Evolutionary conservation across 1,140 invertebrate species (phyloP), one percentile per base, ranked within the genome.

Genomic region (Drosophila busckii): DNA sequence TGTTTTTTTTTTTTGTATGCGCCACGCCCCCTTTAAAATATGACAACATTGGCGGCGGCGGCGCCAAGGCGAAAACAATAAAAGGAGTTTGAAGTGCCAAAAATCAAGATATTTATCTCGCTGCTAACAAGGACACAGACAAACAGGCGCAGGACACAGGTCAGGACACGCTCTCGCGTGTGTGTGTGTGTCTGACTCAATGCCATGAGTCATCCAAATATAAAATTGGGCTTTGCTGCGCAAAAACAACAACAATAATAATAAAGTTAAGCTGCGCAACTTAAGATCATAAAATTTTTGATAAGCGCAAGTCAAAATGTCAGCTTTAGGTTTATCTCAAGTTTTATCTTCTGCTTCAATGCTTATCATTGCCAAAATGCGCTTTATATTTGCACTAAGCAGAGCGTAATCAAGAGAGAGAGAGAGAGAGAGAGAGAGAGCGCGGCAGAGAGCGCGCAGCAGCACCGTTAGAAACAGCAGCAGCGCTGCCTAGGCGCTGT

Each of bases 11-110:
- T 7, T 20, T 26, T 16, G 20, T n/a, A 5, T 3, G 10, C 19
- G 32, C 60, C 70, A 75, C 70, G 62, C 69, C 69, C 62, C 56
- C 22, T 5, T 3, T 9, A 70, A 49, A 54, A 31, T n/a, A n/a
- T n/a, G n/a, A n/a, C n/a, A n/a, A n/a, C n/a, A n/a, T n/a, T 71
- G 69, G 67, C 69, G 62, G 40, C 69, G 73, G 56, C 42, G 56
- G 62, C 62, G 69, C 52, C 46, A 61, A 62, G 22, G 49, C 38
- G 15, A 28, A 20, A 28, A 38, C 29, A 32, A 20, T 41, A 34
- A 32, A 31, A 48, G 31, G 54, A 67, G 48, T 46, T 54, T 46
- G 5, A 22, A 34, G 23, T 50, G 42, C 45, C 49, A 42, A 55
- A 59, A 61, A 52, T 65, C 38, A 41, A 70, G 68, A 71, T 64